These are phyloP conservation scores for Hemaris fuciformis DNA, from an alignment of 2,888 invertebrate genomes.

Conservation along the genomic window DNA sequence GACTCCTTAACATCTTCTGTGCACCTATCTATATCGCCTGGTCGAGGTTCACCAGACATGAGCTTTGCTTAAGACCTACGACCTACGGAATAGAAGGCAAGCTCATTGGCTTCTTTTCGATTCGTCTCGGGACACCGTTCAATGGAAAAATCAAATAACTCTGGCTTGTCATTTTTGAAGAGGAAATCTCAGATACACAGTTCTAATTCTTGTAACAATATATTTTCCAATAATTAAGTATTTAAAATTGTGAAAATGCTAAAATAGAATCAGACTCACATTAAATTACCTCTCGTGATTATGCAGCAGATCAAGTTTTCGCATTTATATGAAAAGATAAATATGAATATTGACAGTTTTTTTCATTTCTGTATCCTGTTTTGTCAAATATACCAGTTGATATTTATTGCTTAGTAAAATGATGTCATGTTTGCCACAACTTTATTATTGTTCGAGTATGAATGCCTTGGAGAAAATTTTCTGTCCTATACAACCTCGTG, in stretches of 20 bases:
- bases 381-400: background rate
- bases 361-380: conserved; percentile 10
- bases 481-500: no score
- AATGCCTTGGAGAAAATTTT: background rate
- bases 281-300: background rate
- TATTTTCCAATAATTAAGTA: background rate
- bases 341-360: conserved; percentile 8
- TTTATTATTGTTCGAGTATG: background rate
- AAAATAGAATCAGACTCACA: background rate
- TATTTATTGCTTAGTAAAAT: background rate
- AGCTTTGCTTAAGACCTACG: no score
- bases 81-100: no score
- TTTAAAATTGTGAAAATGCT: background rate
- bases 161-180: no score
- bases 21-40: no score
- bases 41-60: no score
- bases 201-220: no score
- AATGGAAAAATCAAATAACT: no score
- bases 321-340: conserved; percentile 7
- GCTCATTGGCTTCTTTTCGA: no score
- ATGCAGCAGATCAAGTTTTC: conserved; percentile 9
- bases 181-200: no score
- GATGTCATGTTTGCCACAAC: background rate
- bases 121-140: no score
- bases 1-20: no score